Percentiles rank a stretch among this genome's conserved stretches.
These are phyloP conservation scores for Phortica okadai DNA, from an alignment of 2,888 invertebrate genomes.

Conservation along the genomic window DNA sequence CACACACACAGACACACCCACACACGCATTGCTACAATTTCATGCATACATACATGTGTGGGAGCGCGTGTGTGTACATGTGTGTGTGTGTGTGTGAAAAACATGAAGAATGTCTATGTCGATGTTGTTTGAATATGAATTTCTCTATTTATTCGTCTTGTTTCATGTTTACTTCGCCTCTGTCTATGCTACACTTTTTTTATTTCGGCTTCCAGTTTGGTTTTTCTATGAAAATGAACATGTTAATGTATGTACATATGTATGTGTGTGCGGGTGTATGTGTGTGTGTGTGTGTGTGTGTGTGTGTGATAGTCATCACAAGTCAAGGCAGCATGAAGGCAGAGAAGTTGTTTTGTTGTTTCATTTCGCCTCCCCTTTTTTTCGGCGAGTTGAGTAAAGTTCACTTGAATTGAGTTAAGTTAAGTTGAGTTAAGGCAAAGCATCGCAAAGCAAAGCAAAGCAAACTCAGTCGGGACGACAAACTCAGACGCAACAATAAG, in stretches of 20 bases:
- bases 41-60: not conserved
- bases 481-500: slow-evolving; percentile 27
- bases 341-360: not conserved
- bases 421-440: not conserved
- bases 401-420: not conserved
- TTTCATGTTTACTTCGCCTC: not conserved
- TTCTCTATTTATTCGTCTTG: slow-evolving; percentile 22
- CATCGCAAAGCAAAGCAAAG: not conserved
- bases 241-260: not conserved
- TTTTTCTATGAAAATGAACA: not conserved
- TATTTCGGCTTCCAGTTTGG: not conserved
- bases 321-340: not conserved
- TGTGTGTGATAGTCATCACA: slow-evolving; percentile 22
- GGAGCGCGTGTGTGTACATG: slow-evolving; percentile 8
- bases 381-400: not conserved
- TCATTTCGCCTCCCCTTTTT: not conserved
- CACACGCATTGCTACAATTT: not conserved
- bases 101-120: slow-evolving; percentile 53
- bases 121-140: slow-evolving; percentile 15
- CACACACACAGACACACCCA: not conserved
- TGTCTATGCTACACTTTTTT: not conserved
- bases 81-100: slow-evolving; percentile 49
- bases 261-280: slow-evolving; percentile 15
- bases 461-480: slow-evolving; percentile 5
- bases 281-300: slow-evolving; percentile 13